phyloP scores from a whole-genome alignment of 2,113 vertebrate genomes.

The Aptenodytes patagonicus region DNA sequence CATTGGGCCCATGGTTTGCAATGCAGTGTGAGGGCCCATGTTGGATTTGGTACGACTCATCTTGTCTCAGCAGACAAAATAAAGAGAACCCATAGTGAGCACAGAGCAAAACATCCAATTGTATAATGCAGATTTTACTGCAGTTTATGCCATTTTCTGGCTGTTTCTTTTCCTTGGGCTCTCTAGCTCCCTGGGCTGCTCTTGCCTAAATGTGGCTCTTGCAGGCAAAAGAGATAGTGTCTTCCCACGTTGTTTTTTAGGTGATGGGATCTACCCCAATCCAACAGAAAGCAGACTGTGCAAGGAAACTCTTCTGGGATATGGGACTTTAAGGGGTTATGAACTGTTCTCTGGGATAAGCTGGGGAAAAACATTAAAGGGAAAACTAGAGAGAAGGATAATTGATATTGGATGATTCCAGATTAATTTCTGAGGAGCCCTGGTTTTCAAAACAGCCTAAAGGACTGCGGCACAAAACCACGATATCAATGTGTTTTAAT shows the following conservation, averaged over 20 bases:
- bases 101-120: not conserved
- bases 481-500: not conserved
- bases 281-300: not conserved
- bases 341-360: not conserved
- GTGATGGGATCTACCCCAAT: not conserved
- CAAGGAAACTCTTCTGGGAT: not conserved
- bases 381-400: not conserved
- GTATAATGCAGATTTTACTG: not conserved
- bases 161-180: not conserved
- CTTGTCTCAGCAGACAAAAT: not conserved
- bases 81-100: not conserved
- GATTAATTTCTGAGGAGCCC: not conserved
- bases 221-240: not conserved
- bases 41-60: accelerated
- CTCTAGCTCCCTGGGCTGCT: not conserved
- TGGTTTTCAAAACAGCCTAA: not conserved
- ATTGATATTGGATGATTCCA: not conserved
- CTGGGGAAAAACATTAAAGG: not conserved
- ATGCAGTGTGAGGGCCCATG: not conserved
- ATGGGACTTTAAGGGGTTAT: not conserved
- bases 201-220: not conserved
- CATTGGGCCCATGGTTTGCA: not conserved
- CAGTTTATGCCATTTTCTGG: not conserved
- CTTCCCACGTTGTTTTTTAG: not conserved
- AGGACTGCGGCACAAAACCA: not conserved